These are phyloP conservation scores for Phylloscopus whistleri DNA, from an alignment of 2,113 vertebrate species.

Conservation along the genomic window DNA sequence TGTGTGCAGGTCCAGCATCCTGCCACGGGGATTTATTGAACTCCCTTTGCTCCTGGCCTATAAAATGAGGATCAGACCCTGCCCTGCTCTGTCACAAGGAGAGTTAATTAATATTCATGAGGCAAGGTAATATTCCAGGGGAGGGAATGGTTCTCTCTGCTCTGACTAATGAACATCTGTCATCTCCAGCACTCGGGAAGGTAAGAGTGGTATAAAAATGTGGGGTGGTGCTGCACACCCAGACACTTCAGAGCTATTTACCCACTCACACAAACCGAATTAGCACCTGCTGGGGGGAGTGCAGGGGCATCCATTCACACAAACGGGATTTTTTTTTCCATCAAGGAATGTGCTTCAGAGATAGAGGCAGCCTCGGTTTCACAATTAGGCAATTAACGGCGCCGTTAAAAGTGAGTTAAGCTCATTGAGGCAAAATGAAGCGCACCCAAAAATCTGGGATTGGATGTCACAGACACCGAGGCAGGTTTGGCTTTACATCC, in stretches of 20 bases:
- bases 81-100: neutral
- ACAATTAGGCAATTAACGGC: neutral
- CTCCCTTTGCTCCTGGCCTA: neutral
- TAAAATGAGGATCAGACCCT: neutral
- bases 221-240: neutral
- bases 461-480: fast-evolving
- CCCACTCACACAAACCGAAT: neutral
- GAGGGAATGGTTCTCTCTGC: neutral
- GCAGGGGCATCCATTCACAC: neutral
- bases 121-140: neutral
- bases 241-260: neutral
- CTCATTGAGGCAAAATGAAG: neutral
- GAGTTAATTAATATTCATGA: neutral
- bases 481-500: neutral
- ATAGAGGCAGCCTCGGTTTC: neutral
- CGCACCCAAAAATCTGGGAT: neutral
- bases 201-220: neutral
- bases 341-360: neutral
- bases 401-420: neutral
- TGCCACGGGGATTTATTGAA: fast-evolving
- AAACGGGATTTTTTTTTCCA: neutral
- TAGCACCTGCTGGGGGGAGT: neutral
- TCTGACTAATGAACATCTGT: slow-evolving; percentile 27
- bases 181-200: neutral
- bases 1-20: neutral